Evolutionary conservation across 2,888 invertebrate genomes (phyloP), one percentile per base, ranked within the genome.

Genomic region (Disparrhopalites patrizii): DNA sequence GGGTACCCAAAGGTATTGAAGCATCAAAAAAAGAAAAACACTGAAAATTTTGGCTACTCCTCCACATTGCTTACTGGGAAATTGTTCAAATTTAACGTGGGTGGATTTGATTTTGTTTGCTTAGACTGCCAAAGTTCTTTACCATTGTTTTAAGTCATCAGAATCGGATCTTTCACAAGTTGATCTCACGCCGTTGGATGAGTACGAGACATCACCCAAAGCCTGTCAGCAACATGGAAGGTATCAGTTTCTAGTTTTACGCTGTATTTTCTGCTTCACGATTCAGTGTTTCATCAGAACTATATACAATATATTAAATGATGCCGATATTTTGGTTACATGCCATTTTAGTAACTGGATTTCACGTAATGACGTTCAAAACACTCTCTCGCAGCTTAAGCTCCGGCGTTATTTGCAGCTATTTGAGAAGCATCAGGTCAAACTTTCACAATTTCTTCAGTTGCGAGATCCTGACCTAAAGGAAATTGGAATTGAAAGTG

Each of bases 391-490:
- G 23, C 54, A 66, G 1, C 50, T 64, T 0, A 65, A 67, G n/a
- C 64, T 65, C 23, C 7, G 13, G 18, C 64, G 61, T 43, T 67
- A 67, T 50, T 36, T 65, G 1, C 58, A 58, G 5, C 62, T 50
- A 20, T 70, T 72, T 51, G 50, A 60, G 10, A 62, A 58, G 20
- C 67, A 68, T 23, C 40, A 58, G 30, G 62, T 70, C 27, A 58
- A 58, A 15, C 62, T 66, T 23, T 23, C 43, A 8, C 56, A 67
- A 10, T 68, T 72, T 47, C 31, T 72, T 7, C 40, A 27, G 8
- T n/a, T 72, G 31, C 58, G 61, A 27, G 65, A 72, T 18, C 64
- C 66, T 0, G 52, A 68, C 10, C 40, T 72, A 15, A 62, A 50
- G n/a, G 64, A 62, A 43, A 57, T 70, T 5, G 72, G 68, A 10